Base-by-base conservation (phyloP, 2,797 vertebrate species). In the Ctenopoma multispine region DNA sequence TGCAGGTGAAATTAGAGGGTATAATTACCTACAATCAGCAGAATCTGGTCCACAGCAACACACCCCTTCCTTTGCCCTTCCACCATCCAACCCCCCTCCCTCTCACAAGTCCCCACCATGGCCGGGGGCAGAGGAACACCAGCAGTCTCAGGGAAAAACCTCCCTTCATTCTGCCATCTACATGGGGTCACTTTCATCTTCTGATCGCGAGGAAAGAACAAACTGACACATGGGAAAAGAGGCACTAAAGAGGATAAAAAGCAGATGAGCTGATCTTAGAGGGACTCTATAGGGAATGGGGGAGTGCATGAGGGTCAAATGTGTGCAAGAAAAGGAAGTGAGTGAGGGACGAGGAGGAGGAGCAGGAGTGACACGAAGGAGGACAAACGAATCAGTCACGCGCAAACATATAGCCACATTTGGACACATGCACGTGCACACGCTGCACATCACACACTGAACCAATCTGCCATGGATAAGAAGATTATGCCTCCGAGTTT, bases 401-500 rank as follows among this genome's bases (percentile, higher is more conserved):
- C 68, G 41, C 64, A 69, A 65, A 82, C 46, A 63, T 58, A 58
- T 21, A 61, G 29, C 17, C 24, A 63, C 69, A 59, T 57, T 47
- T 29, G 15, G n/a, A 82, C 31, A 14, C 36, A 14, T 1, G 11
- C 61, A 63, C 55, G 29, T 69, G 60, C 69, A 70, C 58, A 38
- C 9, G 58, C 67, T 34, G 57, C 63, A 81, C 81, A 77, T 85
- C 81, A 76, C 85, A 78, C 84, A 81, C 41, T 79, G 63, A 79
- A 88, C 80, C 90, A 92, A 87, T 92, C 89, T 91, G 90, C 85
- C 79, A 81, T 79, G 88, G 90, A 90, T 93, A 92, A 95, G 90
- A 85, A 92, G 93, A 93, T 94, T 95, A 93, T 86, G 82, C 83
- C 72, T 84, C 72, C 75, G 89, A 89, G 87, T 92, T 93, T 92